Conservation (phyloP, 2,113 vertebrate species). For the Myocastor coypus region DNA sequence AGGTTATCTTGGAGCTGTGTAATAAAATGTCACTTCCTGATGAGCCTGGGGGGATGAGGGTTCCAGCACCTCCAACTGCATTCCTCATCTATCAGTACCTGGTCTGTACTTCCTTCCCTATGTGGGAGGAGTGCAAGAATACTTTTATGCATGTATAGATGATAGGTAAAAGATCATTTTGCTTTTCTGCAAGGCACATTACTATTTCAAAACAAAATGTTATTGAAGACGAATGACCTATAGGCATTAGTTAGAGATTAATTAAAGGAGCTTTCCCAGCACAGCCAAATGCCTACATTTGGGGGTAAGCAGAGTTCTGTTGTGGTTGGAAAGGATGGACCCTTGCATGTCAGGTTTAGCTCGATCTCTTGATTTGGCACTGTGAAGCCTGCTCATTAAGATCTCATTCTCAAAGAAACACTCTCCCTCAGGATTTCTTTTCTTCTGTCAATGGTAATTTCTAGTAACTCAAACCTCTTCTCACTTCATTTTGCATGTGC, state of each 20-base stretch:
- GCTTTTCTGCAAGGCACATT: not conserved
- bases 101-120: not conserved
- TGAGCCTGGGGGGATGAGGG: not conserved
- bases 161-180: not conserved
- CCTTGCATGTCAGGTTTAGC: not conserved
- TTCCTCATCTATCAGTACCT: not conserved
- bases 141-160: not conserved
- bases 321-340: not conserved
- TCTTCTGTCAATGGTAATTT: not conserved
- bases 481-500: not conserved
- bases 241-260: not conserved
- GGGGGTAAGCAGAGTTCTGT: not conserved
- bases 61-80: not conserved
- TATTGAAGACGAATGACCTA: not conserved
- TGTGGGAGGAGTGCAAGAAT: not conserved
- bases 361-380: not conserved
- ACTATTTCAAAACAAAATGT: conserved; percentile 40
- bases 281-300: not conserved
- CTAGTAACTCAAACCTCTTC: not conserved
- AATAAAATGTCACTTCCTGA: not conserved
- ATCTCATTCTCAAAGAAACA: not conserved
- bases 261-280: not conserved
- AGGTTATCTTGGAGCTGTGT: not conserved
- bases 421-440: not conserved
- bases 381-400: not conserved